Base-by-base conservation (phyloP, 2,113 vertebrate species). In the Lichenostomus cassidix region DNA sequence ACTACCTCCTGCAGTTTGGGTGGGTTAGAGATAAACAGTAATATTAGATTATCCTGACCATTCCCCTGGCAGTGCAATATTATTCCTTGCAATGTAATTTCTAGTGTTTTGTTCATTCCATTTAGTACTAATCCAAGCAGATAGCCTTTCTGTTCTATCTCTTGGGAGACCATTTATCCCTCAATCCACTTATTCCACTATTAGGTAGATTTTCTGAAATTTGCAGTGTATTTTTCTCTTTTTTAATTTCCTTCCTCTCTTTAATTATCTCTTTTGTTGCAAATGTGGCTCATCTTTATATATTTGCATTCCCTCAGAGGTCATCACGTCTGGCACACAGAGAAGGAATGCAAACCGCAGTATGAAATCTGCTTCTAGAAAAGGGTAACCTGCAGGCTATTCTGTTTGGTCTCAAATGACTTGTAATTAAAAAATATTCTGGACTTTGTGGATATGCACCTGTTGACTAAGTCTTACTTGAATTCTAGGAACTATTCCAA, bases 121-220 rank as follows among this genome's bases (percentile, higher is more conserved):
- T 95, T 95, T 95, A 94, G 87, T 91, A 94, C 65, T 91, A 96
- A 96, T 94, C 87, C 89, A 92, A 94, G 92, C 96, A 97, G 94
- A 95, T 92, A 96, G 94, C 92, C 80, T 96, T 93, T 97, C 96
- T 96, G 95, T 90, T 94, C 17, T 84, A 41, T 94, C 96, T 94
- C 95, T 91, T 94, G 95, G 95, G 94, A 96, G 55, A 67, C 39
- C 56, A 94, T 96, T 96, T 95, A 94, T 95, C 44, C 74, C 69
- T 86, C 94, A 97, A 95, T 94, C 87, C 83, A 96, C 77, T 96
- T 97, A 97, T 76, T 96, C 60, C 41, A 94, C 83, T 91, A 95
- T 95, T 97, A 97, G 92, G 91, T 94, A 94, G 83, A 78, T 89
- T 95, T 94, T 95, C 91, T 92, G 91, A 97, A 89, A 92, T 94